These are phyloP conservation scores for Diaphora mendica DNA, from an alignment of 2,888 invertebrate species.

Conservation along the genomic window DNA sequence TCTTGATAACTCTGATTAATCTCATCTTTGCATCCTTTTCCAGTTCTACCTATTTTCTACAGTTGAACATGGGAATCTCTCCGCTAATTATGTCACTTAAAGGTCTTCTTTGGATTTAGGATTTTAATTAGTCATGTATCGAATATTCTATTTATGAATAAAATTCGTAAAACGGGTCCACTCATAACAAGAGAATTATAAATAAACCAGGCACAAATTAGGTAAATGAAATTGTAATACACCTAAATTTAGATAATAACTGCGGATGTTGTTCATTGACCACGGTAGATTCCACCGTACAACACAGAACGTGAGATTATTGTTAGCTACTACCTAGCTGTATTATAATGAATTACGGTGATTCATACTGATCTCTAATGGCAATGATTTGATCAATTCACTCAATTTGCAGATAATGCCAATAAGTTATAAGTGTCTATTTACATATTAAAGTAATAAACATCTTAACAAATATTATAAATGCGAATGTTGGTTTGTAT, in stretches of 20 bases:
- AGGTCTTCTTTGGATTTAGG: not conserved
- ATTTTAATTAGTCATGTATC: not conserved
- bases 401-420: slow-evolving; percentile 12
- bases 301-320: slow-evolving; percentile 20
- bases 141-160: not conserved
- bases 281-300: slow-evolving; percentile 49
- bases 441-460: not conserved
- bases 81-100: too few species aligned
- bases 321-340: slow-evolving; percentile 29
- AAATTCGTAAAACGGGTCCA: not conserved
- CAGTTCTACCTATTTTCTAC: too few species aligned
- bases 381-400: slow-evolving; percentile 25
- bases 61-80: too few species aligned
- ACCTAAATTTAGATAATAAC: slow-evolving; percentile 55
- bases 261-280: slow-evolving; percentile 56
- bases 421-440: not conserved
- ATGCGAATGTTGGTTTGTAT: too few species aligned
- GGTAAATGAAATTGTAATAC: slow-evolving; percentile 31
- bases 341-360: slow-evolving; percentile 18
- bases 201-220: slow-evolving; percentile 10
- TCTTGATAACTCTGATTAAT: too few species aligned
- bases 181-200: not conserved
- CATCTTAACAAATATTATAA: too few species aligned
- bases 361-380: slow-evolving; percentile 6
- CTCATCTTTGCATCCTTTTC: too few species aligned